A percentile compares a stretch with the other conserved stretches of the same genome.
Evolutionary conservation across 2,113 vertebrate genomes (phyloP).

Genomic region (Gopherus flavomarginatus): DNA sequence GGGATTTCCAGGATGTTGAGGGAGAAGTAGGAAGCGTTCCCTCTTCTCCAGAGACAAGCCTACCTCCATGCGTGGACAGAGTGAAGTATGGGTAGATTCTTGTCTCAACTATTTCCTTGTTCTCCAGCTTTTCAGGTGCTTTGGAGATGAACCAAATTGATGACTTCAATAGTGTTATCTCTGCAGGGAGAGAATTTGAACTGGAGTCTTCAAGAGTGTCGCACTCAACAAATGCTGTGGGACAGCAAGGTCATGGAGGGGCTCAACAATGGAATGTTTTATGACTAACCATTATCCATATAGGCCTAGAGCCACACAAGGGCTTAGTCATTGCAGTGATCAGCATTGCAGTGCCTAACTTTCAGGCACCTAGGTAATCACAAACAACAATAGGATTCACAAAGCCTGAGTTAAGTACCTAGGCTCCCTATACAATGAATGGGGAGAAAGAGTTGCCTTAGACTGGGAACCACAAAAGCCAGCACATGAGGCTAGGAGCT

Average conservation of each 20-base stretch:
- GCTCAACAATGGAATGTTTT: not conserved
- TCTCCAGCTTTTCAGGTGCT: not conserved
- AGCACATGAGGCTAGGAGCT: no score
- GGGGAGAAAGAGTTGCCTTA: no score
- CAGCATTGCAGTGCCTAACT: no score
- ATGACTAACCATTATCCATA: not conserved
- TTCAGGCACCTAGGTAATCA: no score
- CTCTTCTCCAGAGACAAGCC: not conserved
- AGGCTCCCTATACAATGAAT: no score
- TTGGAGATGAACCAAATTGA: not conserved
- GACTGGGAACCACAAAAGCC: no score
- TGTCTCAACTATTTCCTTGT: not conserved
- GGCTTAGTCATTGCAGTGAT: no score
- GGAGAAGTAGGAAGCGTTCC: accelerated
- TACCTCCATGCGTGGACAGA: not conserved
- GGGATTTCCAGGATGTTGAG: not conserved
- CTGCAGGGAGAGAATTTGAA: not conserved
- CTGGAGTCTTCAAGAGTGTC: not conserved
- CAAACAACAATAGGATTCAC: no score
- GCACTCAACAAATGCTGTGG: not conserved
- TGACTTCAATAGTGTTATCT: no score
- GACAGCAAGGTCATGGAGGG: not conserved
- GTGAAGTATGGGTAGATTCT: not conserved
- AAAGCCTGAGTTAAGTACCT: no score
- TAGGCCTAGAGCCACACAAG: no score